These are phyloP conservation scores for Myotis findleyi DNA, from an alignment of 2,797 vertebrate species.

Conservation along the genomic window DNA sequence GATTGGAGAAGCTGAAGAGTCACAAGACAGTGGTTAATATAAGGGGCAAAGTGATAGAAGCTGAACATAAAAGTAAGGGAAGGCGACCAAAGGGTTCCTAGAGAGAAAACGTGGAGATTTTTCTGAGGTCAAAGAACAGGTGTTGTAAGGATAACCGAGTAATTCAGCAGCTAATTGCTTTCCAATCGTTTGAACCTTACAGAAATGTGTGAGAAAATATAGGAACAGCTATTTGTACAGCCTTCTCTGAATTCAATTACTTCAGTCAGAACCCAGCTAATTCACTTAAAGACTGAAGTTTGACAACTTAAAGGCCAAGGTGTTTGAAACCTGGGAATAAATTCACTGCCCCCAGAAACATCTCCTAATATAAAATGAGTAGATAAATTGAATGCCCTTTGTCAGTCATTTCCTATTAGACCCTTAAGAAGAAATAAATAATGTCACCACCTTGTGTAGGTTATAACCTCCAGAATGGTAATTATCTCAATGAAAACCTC, in stretches of 20 bases:
- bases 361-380: conserved; percentile 58
- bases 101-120: neutral
- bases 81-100: neutral
- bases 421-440: conserved; percentile 48
- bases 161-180: conserved; percentile 58
- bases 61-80: neutral
- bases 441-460: neutral
- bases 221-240: conserved; percentile 34
- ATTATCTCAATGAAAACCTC: conserved; percentile 48
- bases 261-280: conserved; percentile 27
- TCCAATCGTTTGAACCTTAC: conserved; percentile 13
- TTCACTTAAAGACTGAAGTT: conserved; percentile 53
- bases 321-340: conserved; percentile 59
- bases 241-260: conserved; percentile 49
- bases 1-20: rapidly evolving
- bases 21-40: neutral
- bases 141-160: neutral
- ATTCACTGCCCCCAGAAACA: conserved; percentile 33
- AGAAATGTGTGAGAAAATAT: conserved; percentile 49
- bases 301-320: conserved; percentile 65
- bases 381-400: conserved; percentile 52
- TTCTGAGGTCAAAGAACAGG: neutral
- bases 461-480: conserved; percentile 38
- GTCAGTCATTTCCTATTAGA: conserved; percentile 50
- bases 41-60: neutral